Evolutionary conservation across 2,888 invertebrate genomes (phyloP).

Genomic region (Anthoptus insignis): DNA sequence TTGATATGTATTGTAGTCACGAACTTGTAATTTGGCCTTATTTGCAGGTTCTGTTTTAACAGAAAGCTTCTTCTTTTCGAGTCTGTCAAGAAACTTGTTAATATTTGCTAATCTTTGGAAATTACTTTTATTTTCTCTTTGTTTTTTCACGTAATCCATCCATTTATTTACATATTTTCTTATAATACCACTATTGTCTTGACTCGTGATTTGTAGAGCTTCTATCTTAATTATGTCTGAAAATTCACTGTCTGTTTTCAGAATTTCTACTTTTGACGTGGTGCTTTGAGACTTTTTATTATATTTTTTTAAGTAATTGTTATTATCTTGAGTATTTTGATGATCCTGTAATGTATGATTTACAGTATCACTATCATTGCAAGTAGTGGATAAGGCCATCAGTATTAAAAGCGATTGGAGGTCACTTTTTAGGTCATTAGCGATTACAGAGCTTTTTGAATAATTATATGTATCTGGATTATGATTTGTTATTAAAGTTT

Average conservation of each 20-base stretch:
- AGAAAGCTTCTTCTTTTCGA: slow-evolving; percentile 67
- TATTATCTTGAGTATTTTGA: neutral
- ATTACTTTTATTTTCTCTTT: slow-evolving; percentile 58
- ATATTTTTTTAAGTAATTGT: neutral
- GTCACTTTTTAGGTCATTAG: slow-evolving; percentile 54
- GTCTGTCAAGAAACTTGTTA: slow-evolving; percentile 72
- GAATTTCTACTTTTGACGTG: neutral
- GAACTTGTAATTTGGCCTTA: slow-evolving; percentile 63
- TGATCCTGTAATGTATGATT: slow-evolving; percentile 14
- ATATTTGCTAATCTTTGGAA: slow-evolving; percentile 67
- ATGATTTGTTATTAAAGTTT: slow-evolving; percentile 25
- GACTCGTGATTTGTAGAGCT: slow-evolving; percentile 16
- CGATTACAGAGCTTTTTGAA: slow-evolving; percentile 2
- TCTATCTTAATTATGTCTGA: slow-evolving; percentile 60
- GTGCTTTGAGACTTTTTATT: neutral
- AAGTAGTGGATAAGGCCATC: slow-evolving; percentile 68
- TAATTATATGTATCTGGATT: too few relatives aligned
- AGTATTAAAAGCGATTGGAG: slow-evolving; percentile 71
- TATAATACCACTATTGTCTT: slow-evolving; percentile 56
- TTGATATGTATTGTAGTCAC: slow-evolving; percentile 76
- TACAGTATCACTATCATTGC: slow-evolving; percentile 51
- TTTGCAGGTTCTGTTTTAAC: slow-evolving; percentile 55
- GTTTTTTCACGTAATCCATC: slow-evolving; percentile 62
- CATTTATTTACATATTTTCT: slow-evolving; percentile 71
- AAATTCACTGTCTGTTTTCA: slow-evolving; percentile 28